Base-by-base conservation (phyloP, 1,140 invertebrate genomes). In the Maconellicoccus hirsutus region DNA sequence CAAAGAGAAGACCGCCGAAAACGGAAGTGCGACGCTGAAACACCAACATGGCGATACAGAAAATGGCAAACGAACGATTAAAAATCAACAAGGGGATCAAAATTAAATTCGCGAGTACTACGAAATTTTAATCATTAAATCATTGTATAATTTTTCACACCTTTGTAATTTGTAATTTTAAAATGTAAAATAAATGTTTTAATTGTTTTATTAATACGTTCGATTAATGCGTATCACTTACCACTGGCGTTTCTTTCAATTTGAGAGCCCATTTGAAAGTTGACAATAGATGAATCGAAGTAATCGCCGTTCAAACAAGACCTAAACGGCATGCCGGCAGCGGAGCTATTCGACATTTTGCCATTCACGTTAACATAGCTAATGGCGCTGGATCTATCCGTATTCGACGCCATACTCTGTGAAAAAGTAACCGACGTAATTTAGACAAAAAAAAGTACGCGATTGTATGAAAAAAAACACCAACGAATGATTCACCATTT, bases 1-100 rank as follows among this genome's bases (percentile, higher is more conserved):
- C 71, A 72, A 66, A 25, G 61, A 66, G 25, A 66, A 26, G 22
- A 66, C 22, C 10, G 61, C 52, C 3, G 52, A 33, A 33, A 33
- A 52, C 6, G 42, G 16, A 52, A 52, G 6, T 2, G n/a, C 42
- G 6, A 52, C 12, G 3, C 29, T 33, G 4, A 33, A 33, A 33
- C 3, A 33, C 12, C n/a, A n/a, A n/a, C 29, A 12, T 33, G 29
- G 29, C 3, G 29, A 33, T 33, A 33, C 12, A 33, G 29, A 6
- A 6, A 33, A 33, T 33, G 29, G 29, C 29, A 33, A 12, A 12
- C 4, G 3, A 33, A 3, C 29, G 29, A 33, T 33, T 33, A 33
- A 33, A 33, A 33, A 33, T 6, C 29, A 33, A 12, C 29, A 33
- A 33, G 29, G 12, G 12, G 29, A 33, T 33, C 29, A 6, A 33